These are phyloP conservation scores for Danio kyathit DNA, from an alignment of 2,797 vertebrate species.

Conservation along the genomic window DNA sequence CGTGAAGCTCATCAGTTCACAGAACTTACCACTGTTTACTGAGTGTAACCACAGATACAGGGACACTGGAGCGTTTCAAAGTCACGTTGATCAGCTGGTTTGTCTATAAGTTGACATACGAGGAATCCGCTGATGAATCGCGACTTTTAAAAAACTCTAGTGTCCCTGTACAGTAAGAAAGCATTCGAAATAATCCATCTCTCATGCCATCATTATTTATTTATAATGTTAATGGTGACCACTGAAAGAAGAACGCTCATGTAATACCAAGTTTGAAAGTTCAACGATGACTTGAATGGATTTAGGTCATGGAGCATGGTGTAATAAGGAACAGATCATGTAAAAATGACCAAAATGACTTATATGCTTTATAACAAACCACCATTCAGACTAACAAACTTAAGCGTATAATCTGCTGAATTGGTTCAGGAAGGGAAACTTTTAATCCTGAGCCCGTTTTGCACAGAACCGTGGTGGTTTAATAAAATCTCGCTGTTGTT, in stretches of 20 bases:
- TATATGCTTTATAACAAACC: conserved; percentile 12
- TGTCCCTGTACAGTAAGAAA: not conserved
- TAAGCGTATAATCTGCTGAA: conserved; percentile 2
- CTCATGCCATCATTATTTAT: not conserved
- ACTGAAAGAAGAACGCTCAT: not conserved
- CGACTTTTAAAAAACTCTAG: too few species aligned
- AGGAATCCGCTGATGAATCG: too few species aligned
- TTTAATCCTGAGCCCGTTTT: not conserved
- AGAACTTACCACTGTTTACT: too few species aligned
- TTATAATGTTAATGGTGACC: not conserved
- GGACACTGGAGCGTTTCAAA: too few species aligned
- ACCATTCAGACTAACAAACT: not conserved
- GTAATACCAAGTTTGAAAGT: not conserved
- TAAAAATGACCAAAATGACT: not conserved
- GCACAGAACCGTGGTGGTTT: not conserved
- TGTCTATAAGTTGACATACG: too few species aligned
- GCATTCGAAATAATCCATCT: not conserved
- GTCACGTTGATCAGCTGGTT: too few species aligned
- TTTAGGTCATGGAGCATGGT: not conserved
- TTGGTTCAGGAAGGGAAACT: not conserved
- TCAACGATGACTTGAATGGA: conserved; percentile 8
- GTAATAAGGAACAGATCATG: conserved; percentile 2
- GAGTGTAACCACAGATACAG: too few species aligned
- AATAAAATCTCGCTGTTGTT: not conserved
- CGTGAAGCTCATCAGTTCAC: too few species aligned